A percentile compares a stretch with the other conserved stretches of the same genome.
These are phyloP conservation scores for Sipha maydis DNA, from an alignment of 2,888 invertebrate genomes.

Conservation along the genomic window DNA sequence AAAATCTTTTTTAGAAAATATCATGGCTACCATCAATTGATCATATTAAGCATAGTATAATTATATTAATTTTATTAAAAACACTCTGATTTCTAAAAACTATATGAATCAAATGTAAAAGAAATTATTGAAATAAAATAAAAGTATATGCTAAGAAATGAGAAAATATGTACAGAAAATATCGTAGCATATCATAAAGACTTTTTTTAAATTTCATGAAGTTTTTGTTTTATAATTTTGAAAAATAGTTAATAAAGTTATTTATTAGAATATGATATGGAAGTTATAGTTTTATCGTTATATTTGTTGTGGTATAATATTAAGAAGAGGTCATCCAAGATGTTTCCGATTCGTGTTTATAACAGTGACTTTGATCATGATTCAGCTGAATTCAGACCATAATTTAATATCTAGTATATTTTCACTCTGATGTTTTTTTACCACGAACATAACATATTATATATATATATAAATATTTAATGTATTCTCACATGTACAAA, in stretches of 20 bases:
- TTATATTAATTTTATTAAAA: too few species aligned
- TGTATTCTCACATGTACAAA: not conserved
- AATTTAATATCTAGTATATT: slow-evolving; percentile 19
- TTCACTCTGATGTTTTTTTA: slow-evolving; percentile 37
- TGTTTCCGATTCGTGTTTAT: slow-evolving; percentile 47
- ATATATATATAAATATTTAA: not conserved
- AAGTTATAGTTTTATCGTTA: slow-evolving; percentile 1
- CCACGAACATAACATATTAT: not conserved
- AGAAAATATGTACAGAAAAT: not conserved
- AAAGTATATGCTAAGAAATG: too few species aligned
- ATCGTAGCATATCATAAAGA: not conserved
- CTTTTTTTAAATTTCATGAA: not conserved
- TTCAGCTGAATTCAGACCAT: slow-evolving; percentile 35
- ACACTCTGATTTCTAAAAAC: too few species aligned
- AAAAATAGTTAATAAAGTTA: not conserved
- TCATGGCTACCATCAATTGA: too few species aligned
- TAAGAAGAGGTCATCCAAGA: slow-evolving; percentile 42
- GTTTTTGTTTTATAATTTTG: not conserved
- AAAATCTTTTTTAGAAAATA: too few species aligned
- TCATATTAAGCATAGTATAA: too few species aligned
- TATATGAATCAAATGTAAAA: too few species aligned
- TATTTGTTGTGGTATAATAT: not conserved
- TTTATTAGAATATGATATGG: not conserved
- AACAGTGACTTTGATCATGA: slow-evolving; percentile 51
- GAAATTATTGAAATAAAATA: too few species aligned